Percentiles rank a stretch among this genome's conserved stretches.
Evolutionary conservation across 1,140 invertebrate species (phyloP).

Genomic region (Drosophila tristis): DNA sequence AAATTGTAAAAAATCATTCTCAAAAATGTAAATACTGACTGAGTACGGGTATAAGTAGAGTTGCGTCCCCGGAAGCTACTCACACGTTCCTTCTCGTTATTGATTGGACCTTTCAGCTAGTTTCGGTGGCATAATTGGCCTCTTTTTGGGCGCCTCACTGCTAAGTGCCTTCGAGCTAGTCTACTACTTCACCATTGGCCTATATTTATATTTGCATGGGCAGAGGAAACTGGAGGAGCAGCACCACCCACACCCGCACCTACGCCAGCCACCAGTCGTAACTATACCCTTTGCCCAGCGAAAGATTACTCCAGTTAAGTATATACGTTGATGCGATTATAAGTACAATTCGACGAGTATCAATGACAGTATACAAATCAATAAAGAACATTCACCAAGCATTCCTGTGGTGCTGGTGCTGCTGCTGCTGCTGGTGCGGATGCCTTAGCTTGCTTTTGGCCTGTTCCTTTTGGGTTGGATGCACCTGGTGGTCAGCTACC

Average conservation of each 20-base stretch:
- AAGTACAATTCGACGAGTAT: not conserved
- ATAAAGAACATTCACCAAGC: constrained; percentile 43
- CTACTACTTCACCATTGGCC: constrained; percentile 81
- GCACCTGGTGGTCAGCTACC: constrained; percentile 14
- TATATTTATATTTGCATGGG: constrained; percentile 58
- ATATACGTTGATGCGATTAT: constrained; percentile 24
- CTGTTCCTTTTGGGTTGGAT: not conserved
- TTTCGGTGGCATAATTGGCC: constrained; percentile 83
- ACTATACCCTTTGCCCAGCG: constrained; percentile 40
- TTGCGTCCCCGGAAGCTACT: too few species aligned
- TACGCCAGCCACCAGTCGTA: not conserved
- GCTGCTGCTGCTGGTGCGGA: constrained; percentile 39
- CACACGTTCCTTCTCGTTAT: not conserved
- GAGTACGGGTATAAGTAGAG: too few species aligned
- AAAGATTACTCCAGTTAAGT: constrained; percentile 61
- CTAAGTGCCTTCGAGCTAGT: constrained; percentile 80
- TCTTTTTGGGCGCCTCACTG: constrained; percentile 83
- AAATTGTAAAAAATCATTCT: too few species aligned
- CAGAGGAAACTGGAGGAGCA: constrained; percentile 6
- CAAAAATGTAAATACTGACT: too few species aligned
- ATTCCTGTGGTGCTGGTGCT: constrained; percentile 39
- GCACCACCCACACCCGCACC: too few species aligned
- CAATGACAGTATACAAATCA: not conserved
- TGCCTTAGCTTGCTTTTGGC: constrained; percentile 30
- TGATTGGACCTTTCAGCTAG: constrained; percentile 45